Base-by-base conservation (phyloP, 2,113 vertebrate species). In the Thalassarche chlororhynchos region DNA sequence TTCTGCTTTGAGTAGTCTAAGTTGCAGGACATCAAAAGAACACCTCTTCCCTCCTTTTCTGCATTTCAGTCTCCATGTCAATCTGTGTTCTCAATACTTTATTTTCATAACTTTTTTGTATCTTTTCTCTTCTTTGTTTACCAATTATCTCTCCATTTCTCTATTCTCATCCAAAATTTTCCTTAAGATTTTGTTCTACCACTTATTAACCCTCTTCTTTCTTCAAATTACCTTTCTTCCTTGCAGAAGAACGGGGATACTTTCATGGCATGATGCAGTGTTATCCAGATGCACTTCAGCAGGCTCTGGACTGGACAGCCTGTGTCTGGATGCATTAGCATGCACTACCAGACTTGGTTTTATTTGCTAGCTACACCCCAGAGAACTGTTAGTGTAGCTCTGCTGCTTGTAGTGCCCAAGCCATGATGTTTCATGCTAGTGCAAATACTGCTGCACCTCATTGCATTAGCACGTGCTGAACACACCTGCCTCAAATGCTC, bases 221-320 rank as follows among this genome's bases (percentile, higher is more conserved):
- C 32, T 84, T 65, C 71, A 76, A 58, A 61, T 42, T 16, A 55
- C 15, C 24, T 60, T 89, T 77, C 16, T 44, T 70, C 23, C 32
- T 66, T 72, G 23, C 1, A 6, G 34, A 79, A 72, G 40, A 55
- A n/a, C 0, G 0, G 12, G 14, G 44, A 31, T 44, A 17, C 26
- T 57, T 82, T 52, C 14, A n/a, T 2, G 2, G 16, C 20, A 36
- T 8, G 9, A 49, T 17, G 46, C 31, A 74, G 31, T 2, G 0
- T 36, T 66, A 66, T 28, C n/a, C 61, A 90, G 61, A 68, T 9
- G 7, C 47, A 54, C 4, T 54, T 60, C 38, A 77, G 23, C 38
- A 72, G n/a, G 21, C 23, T 42, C 46, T 62, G 51, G 46, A 44
- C 51, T 5, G 31, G 34, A 24, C 31, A 74, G 18, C 6, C 4